Conservation (phyloP, 2,797 vertebrate genomes). For the Alosa sapidissima region DNA sequence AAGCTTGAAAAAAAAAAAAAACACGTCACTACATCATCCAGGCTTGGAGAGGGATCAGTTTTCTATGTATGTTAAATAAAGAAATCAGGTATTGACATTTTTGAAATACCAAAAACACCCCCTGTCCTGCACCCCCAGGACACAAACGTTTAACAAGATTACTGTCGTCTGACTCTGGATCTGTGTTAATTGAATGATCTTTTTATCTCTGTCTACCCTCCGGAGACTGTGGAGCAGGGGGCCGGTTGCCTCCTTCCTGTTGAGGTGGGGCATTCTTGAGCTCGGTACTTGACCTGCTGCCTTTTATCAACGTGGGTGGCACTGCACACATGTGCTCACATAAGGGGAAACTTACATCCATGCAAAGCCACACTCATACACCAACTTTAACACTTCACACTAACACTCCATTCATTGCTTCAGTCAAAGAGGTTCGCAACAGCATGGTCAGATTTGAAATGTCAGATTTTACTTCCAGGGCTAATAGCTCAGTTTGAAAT, state of each 20-base stretch:
- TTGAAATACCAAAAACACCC: neutral
- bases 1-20: neutral
- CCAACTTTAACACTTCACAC: neutral
- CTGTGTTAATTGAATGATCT: neutral
- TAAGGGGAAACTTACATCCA: neutral
- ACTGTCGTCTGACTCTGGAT: neutral
- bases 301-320: constrained; percentile 64
- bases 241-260: constrained; percentile 51
- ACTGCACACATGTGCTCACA: constrained; percentile 5
- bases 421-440: constrained; percentile 29
- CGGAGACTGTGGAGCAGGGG: constrained; percentile 51
- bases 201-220: constrained; percentile 30
- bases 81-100: neutral
- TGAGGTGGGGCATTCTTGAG: constrained; percentile 52
- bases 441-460: constrained; percentile 6
- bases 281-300: constrained; percentile 56
- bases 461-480: constrained; percentile 23
- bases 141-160: neutral
- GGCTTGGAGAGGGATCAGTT: neutral
- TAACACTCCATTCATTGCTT: constrained; percentile 39
- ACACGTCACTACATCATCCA: neutral
- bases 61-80: neutral
- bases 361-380: neutral
- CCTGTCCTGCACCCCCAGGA: neutral
- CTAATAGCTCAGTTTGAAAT: neutral